A percentile compares a stretch with the other conserved stretches of the same genome.
These are phyloP conservation scores for Campoletis sonorensis DNA, from an alignment of 1,140 invertebrate species.

Conservation along the genomic window DNA sequence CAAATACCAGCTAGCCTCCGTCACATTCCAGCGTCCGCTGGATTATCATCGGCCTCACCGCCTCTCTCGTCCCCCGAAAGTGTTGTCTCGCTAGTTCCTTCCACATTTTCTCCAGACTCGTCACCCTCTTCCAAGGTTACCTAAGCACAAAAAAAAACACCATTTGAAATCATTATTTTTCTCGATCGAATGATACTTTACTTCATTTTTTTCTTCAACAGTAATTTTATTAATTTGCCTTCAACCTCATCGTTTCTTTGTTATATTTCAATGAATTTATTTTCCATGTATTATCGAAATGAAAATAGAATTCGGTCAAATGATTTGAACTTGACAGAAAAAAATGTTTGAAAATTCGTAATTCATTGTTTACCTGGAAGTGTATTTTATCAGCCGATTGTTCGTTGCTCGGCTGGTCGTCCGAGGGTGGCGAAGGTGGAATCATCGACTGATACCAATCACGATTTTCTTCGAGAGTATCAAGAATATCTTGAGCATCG, in stretches of 20 bases:
- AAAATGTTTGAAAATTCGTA: too few species aligned
- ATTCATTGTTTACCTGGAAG: constrained; percentile 78
- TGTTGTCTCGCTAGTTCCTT: constrained; percentile 73
- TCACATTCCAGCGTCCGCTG: constrained; percentile 85
- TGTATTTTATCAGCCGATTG: constrained; percentile 80
- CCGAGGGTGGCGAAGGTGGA: constrained; percentile 84
- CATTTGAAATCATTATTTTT: constrained; percentile 28
- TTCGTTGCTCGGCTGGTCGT: constrained; percentile 72
- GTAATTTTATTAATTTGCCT: too few species aligned
- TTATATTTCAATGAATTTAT: too few species aligned
- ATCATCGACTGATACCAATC: constrained; percentile 97
- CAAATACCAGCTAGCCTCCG: constrained; percentile 91
- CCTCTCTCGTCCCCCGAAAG: constrained; percentile 78
- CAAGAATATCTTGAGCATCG: constrained; percentile 97
- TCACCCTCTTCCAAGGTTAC: constrained; percentile 91
- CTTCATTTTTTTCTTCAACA: too few species aligned
- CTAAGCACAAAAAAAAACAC: constrained; percentile 73
- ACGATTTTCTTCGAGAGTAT: constrained; percentile 98
- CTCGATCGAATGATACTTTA: not conserved
- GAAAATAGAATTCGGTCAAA: too few species aligned
- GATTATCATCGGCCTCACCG: constrained; percentile 74
- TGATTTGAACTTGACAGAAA: too few species aligned
- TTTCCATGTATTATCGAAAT: too few species aligned
- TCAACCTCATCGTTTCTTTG: too few species aligned
- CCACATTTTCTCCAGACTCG: constrained; percentile 80